Conservation (phyloP, 1,140 invertebrate species). For the Vanessa atalanta region DNA sequence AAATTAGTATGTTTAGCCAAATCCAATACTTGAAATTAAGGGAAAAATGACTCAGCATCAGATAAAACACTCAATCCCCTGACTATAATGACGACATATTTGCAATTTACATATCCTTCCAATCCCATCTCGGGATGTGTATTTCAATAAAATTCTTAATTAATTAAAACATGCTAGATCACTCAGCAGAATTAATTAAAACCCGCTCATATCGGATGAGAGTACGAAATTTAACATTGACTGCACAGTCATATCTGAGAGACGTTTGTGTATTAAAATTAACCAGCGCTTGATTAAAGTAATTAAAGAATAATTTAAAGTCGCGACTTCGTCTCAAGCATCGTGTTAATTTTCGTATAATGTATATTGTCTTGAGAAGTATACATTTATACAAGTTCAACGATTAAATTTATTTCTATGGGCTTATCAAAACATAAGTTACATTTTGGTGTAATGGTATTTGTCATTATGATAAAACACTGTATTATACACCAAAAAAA, state of each 20-base stretch:
- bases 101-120: neutral
- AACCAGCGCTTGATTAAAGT: constrained; percentile 7
- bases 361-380: too few relatives aligned
- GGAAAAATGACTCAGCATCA: too few relatives aligned
- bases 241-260: neutral
- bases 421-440: too few relatives aligned
- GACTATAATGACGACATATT: neutral
- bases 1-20: too few relatives aligned
- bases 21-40: too few relatives aligned
- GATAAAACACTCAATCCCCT: neutral
- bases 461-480: too few relatives aligned
- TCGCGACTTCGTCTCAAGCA: neutral
- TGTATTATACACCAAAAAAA: too few relatives aligned
- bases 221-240: constrained; percentile 3
- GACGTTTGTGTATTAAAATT: constrained; percentile 12
- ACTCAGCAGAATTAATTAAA: constrained; percentile 8
- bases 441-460: too few relatives aligned
- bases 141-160: constrained; percentile 9
- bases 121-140: neutral
- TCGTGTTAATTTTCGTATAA: neutral
- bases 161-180: constrained; percentile 12
- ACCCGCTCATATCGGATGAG: neutral
- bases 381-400: too few relatives aligned
- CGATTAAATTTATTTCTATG: too few relatives aligned
- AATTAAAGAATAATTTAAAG: neutral